Conservation (phyloP, 2,797 vertebrate genomes). For the Mycteria americana region DNA sequence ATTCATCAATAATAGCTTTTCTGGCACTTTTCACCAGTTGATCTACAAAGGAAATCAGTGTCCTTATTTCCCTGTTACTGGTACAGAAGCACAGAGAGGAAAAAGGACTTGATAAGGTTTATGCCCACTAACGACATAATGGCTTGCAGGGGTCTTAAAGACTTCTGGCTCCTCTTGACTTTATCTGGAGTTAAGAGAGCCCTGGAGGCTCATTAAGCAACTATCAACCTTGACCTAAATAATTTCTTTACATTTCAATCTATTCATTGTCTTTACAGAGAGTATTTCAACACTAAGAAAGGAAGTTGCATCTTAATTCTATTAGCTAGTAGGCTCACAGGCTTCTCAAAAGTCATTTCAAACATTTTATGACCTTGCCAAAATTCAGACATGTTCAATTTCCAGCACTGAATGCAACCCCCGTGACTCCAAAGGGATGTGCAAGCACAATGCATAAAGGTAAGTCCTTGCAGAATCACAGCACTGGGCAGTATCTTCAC, state of each 20-base stretch:
- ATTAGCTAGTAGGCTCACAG: neutral
- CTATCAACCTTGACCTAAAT: neutral
- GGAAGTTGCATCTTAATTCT: neutral
- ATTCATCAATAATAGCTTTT: neutral
- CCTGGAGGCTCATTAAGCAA: neutral
- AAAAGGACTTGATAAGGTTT: neutral
- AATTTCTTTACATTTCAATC: neutral
- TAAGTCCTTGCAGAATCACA: neutral
- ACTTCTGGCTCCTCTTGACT: neutral
- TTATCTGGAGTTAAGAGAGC: neutral
- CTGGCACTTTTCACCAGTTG: neutral
- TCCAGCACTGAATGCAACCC: neutral
- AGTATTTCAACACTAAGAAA: neutral
- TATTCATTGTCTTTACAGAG: neutral
- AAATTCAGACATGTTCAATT: neutral
- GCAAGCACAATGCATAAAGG: neutral
- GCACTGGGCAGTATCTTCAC: neutral
- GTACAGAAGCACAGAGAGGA: neutral
- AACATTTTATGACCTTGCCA: neutral
- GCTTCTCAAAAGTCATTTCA: neutral
- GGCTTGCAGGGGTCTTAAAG: neutral
- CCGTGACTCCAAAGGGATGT: neutral
- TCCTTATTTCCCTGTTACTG: neutral
- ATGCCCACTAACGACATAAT: neutral
- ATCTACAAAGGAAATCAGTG: neutral